These are phyloP conservation scores for Strongylocentrotus purpuratus DNA, from an alignment of 35 echinoderm and acorn worm species.

Conservation along the genomic window DNA sequence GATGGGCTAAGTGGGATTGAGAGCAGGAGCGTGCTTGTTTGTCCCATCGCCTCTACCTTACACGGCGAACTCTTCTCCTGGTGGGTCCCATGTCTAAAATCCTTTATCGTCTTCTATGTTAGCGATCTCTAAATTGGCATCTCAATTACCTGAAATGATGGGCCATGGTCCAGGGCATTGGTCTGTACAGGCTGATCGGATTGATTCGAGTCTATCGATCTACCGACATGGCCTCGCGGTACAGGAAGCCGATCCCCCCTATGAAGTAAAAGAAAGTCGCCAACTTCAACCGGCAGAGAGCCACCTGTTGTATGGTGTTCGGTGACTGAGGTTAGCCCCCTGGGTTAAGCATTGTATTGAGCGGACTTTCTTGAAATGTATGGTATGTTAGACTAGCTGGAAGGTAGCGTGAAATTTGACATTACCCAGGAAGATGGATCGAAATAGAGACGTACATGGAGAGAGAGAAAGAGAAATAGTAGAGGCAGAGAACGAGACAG, in stretches of 20 bases:
- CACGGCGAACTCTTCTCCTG: background rate
- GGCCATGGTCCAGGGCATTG: background rate
- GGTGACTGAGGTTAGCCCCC: background rate
- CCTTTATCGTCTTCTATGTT: background rate
- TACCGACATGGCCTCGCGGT: background rate
- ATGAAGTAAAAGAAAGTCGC: background rate
- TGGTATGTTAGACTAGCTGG: conserved; percentile 8
- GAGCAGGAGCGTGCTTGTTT: background rate
- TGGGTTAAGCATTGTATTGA: conserved; percentile 10
- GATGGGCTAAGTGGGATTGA: background rate
- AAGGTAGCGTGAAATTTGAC: conserved; percentile 1
- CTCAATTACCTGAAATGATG: background rate
- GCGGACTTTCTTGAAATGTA: background rate
- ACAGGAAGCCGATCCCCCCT: background rate
- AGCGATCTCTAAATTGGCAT: background rate
- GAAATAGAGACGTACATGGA: background rate
- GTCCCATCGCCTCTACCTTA: background rate
- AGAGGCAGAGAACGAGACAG: background rate
- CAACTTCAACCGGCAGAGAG: background rate
- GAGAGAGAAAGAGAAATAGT: background rate
- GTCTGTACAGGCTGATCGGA: background rate
- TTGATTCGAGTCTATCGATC: background rate
- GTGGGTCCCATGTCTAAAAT: background rate
- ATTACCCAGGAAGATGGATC: background rate
- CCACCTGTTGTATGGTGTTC: conserved; percentile 7